A percentile compares a stretch with the other conserved stretches of the same genome.
Conservation (phyloP, 2,797 vertebrate genomes). For the Typhlichthys subterraneus region DNA sequence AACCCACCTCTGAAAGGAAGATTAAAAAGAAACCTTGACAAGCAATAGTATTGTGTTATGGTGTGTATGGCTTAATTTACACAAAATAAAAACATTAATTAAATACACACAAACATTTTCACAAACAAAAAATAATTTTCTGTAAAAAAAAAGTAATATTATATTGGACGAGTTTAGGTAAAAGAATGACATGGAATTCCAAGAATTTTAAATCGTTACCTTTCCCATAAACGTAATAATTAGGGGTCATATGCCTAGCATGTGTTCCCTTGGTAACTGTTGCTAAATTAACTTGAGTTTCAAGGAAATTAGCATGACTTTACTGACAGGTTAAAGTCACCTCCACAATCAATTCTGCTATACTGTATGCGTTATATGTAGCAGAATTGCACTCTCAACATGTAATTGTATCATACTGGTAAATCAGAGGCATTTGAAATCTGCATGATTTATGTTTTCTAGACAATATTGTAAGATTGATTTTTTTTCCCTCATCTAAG, state of each 20-base stretch:
- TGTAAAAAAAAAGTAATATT: constrained; percentile 11
- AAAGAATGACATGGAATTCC: constrained; percentile 3
- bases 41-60: constrained; percentile 24
- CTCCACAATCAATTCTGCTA: constrained; percentile 23
- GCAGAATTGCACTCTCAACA: constrained; percentile 36
- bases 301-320: background rate
- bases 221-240: background rate
- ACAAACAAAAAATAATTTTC: constrained; percentile 33
- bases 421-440: constrained; percentile 57
- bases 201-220: background rate
- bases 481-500: constrained; percentile 73
- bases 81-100: constrained; percentile 30
- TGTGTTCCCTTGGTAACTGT: constrained; percentile 19
- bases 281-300: background rate
- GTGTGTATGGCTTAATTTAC: constrained; percentile 12
- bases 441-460: constrained; percentile 63
- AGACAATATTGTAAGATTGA: constrained; percentile 76
- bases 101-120: constrained; percentile 38
- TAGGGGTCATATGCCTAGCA: background rate
- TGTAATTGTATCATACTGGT: constrained; percentile 33
- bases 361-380: constrained; percentile 43
- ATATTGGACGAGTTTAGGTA: constrained; percentile 6
- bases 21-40: constrained; percentile 35
- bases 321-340: constrained; percentile 27
- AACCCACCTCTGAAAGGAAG: background rate